phyloP scores from a whole-genome alignment of 2,888 invertebrate genomes.

The Caenorhabditis sp. region DNA sequence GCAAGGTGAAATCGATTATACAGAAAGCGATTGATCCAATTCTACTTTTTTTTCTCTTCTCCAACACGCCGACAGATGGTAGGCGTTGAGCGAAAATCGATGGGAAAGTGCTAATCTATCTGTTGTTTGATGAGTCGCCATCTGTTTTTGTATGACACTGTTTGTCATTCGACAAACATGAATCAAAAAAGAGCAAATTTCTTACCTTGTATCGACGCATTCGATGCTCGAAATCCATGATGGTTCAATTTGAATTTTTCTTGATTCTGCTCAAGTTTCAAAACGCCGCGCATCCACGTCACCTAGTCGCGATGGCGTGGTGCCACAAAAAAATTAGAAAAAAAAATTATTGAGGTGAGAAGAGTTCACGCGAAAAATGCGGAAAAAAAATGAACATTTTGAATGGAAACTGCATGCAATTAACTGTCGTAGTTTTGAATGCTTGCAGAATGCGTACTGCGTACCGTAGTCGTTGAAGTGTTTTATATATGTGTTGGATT shows the following conservation, averaged over 20 bases:
- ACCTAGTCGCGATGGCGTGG: conserved; percentile 2
- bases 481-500: no score
- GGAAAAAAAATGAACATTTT: no score
- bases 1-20: conserved; percentile 23
- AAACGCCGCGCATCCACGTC: conserved; percentile 29
- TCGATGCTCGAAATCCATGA: conserved; percentile 24
- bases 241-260: neutral
- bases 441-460: conserved; percentile 16
- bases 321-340: conserved; percentile 5
- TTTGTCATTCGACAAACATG: neutral
- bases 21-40: conserved; percentile 1
- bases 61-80: conserved; percentile 15
- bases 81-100: conserved; percentile 24
- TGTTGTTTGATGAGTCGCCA: conserved; percentile 9
- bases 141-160: conserved; percentile 4
- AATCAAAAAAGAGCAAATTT: neutral
- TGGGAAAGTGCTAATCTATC: conserved; percentile 2
- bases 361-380: conserved; percentile 30
- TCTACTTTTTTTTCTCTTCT: neutral
- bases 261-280: neutral
- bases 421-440: neutral
- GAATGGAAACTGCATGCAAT: no score
- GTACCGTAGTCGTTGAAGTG: conserved; percentile 32
- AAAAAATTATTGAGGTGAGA: neutral
- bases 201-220: conserved; percentile 45